Percentiles rank a stretch among this genome's conserved stretches.
Evolutionary conservation across 2,797 vertebrate genomes (phyloP).

Genomic region (Periparus ater): DNA sequence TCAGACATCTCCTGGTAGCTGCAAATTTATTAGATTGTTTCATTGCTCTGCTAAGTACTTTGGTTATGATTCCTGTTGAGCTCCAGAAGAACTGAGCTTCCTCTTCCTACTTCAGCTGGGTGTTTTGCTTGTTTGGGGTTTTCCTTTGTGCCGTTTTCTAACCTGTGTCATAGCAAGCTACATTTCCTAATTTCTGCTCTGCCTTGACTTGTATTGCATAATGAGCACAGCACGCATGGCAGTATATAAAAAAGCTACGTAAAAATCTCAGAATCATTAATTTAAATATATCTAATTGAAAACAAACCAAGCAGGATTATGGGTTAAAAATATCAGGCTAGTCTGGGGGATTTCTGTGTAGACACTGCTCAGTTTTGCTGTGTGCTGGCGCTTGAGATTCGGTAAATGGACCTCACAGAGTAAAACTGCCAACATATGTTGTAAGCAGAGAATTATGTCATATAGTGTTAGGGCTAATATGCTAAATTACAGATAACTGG

Average conservation of each 20-base stretch:
- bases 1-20: not conserved
- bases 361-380: not conserved
- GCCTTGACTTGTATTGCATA: not conserved
- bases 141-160: not conserved
- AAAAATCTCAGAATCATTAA: not conserved
- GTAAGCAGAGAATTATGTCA: not conserved
- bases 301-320: not conserved
- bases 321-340: not conserved
- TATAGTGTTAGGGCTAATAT: slow-evolving; percentile 21
- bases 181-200: not conserved
- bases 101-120: not conserved
- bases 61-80: not conserved
- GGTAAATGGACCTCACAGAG: not conserved
- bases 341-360: not conserved
- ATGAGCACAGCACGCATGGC: not conserved
- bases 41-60: not conserved
- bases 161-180: not conserved
- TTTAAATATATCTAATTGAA: not conserved
- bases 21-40: slow-evolving; percentile 21
- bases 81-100: not conserved
- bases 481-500: slow-evolving; percentile 14
- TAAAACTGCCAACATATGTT: not conserved
- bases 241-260: not conserved
- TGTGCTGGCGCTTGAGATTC: not conserved
- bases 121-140: not conserved